Evolutionary conservation across 2,113 vertebrate genomes (phyloP), one percentile per base, ranked within the genome.

Genomic region (Calyptomena viridis): DNA sequence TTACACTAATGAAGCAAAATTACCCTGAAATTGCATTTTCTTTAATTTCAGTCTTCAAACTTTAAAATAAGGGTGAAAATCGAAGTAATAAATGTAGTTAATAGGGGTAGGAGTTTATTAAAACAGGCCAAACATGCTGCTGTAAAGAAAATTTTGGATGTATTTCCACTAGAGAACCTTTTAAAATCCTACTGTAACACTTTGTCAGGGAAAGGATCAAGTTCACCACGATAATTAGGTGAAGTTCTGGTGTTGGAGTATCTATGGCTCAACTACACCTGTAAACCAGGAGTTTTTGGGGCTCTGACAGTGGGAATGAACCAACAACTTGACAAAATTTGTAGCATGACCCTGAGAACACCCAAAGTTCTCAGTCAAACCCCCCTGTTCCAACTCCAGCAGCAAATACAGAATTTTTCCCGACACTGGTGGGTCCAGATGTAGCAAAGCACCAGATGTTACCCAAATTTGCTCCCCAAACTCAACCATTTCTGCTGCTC

Each of bases 1-100:
- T 95, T 92, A 78, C 89, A 42, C 84, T 96, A 97, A 95, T 92
- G 88, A 96, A 85, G 77, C 68, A 89, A 93, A 94, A 94, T 89
- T 82, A 78, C 77, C 93, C 86, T 85, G 90, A 93, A 96, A 96
- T 93, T 66, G 58, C 80, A 37, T 78, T 93, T 96, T 84, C 93
- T 35, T 86, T 60, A 28, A 71, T 72, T 86, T 84, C 68, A 30
- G 58, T 72, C 64, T 87, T 56, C 83, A 84, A 96, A 91, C 37
- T 95, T 94, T 53, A 66, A 86, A 94, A 74, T 21, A 75, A 84
- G 62, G 64, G 46, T 77, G 79, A 80, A 95, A 94, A 96, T 76
- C 49, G 92, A 96, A 96, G 95, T 66, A 86, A 81, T 91, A 77
- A 89, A 25, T 35, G 64, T 8, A 56, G 56, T 88, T 96, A 93